A percentile compares a stretch with the other conserved stretches of the same genome.
phyloP scores from a whole-genome alignment of 2,113 vertebrate genomes.

The Syngnathus floridae region DNA sequence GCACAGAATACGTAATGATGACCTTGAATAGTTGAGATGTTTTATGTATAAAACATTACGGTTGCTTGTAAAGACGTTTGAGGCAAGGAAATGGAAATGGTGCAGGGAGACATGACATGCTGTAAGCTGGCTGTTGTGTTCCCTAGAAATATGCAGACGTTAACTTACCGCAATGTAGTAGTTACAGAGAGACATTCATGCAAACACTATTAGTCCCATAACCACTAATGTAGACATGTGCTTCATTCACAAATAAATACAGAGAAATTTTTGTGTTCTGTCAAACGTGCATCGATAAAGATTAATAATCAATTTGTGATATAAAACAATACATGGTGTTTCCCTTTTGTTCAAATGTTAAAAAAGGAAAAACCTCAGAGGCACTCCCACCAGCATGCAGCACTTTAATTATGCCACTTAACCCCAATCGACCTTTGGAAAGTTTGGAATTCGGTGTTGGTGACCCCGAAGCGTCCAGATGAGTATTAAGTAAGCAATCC shows the following conservation, averaged over 20 bases:
- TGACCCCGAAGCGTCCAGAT: slow-evolving; percentile 27
- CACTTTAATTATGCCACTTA: slow-evolving; percentile 36
- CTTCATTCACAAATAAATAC: too few relatives aligned
- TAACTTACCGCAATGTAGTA: too few relatives aligned
- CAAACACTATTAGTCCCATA: too few relatives aligned
- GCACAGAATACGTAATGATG: not conserved
- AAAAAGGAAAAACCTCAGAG: not conserved
- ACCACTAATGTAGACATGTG: too few relatives aligned
- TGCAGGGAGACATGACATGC: not conserved
- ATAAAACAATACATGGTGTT: too few relatives aligned
- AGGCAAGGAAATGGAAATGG: not conserved
- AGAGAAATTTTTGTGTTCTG: too few relatives aligned
- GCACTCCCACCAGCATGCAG: slow-evolving; percentile 29
- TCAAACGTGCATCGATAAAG: too few relatives aligned
- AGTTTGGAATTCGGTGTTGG: slow-evolving; percentile 27
- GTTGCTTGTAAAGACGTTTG: not conserved
- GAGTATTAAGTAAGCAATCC: slow-evolving; percentile 30
- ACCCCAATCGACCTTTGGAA: slow-evolving; percentile 27
- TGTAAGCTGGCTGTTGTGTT: too few relatives aligned
- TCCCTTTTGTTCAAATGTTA: too few relatives aligned
- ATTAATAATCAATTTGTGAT: too few relatives aligned
- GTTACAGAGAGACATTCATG: too few relatives aligned
- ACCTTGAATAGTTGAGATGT: not conserved
- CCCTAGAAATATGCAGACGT: too few relatives aligned
- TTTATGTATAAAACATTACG: not conserved